Evolutionary conservation across 2,888 invertebrate genomes (phyloP).

Genomic region (Meteorus cinctellus): DNA sequence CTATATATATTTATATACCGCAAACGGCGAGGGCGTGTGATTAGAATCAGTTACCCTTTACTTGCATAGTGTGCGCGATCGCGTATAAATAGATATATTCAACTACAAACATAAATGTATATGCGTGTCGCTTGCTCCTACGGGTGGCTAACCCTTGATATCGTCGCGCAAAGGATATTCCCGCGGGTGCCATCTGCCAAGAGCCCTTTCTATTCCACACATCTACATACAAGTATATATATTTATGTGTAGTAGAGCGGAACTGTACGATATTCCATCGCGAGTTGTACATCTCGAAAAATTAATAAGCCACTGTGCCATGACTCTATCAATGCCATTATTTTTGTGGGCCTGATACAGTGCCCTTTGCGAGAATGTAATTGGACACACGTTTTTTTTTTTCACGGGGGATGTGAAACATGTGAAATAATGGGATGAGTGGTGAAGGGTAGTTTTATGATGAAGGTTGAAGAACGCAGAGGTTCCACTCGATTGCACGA

Average conservation of each 20-base stretch:
- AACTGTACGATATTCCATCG: conserved; percentile 42
- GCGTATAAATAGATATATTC: conserved; percentile 43
- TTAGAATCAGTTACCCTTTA: conserved; percentile 73
- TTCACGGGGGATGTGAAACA: not conserved
- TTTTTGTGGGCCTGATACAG: not conserved
- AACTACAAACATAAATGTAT: not conserved
- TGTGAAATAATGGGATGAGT: not conserved
- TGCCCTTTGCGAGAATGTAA: conserved; percentile 28
- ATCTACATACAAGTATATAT: not conserved
- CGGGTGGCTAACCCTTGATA: conserved; percentile 66
- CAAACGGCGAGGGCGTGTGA: conserved; percentile 66
- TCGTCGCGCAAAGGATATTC: conserved; percentile 68
- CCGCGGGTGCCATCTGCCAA: conserved; percentile 72
- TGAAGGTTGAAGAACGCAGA: not conserved
- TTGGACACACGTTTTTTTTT: conserved; percentile 12
- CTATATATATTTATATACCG: conserved; percentile 34
- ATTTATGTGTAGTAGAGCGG: conserved; percentile 38
- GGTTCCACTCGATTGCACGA: not conserved
- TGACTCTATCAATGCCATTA: conserved; percentile 43
- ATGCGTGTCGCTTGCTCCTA: conserved; percentile 34
- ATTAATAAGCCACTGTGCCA: conserved; percentile 58
- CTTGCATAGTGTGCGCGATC: conserved; percentile 53
- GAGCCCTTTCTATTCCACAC: conserved; percentile 52
- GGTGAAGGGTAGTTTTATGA: not conserved
- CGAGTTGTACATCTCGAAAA: conserved; percentile 46